These are phyloP conservation scores for Distichodus sexfasciatus DNA, from an alignment of 2,797 vertebrate genomes.

Conservation along the genomic window DNA sequence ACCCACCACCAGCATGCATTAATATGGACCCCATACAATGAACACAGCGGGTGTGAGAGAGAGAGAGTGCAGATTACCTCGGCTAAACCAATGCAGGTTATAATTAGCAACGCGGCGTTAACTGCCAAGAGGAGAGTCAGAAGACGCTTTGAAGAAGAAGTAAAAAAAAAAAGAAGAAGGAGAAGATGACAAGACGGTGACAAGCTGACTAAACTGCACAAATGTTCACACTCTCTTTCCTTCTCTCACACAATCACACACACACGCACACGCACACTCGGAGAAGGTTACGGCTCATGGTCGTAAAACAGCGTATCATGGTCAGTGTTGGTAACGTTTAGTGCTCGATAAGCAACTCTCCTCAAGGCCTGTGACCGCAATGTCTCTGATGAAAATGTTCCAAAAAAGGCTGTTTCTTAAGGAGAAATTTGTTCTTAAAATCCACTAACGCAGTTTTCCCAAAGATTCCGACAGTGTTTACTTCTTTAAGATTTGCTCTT, in stretches of 20 bases:
- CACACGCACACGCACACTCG: conserved; percentile 1
- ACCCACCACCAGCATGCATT: conserved; percentile 11
- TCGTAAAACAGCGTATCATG: conserved; percentile 42
- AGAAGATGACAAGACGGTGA: conserved; percentile 20
- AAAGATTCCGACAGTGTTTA: too few relatives aligned
- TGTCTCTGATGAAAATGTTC: neutral
- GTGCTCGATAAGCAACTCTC: conserved; percentile 32
- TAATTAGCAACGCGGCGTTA: conserved; percentile 27
- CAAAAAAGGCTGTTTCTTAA: too few relatives aligned
- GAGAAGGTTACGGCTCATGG: conserved; percentile 34
- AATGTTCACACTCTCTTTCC: conserved; percentile 21
- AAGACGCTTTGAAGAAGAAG: neutral
- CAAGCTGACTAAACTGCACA: conserved; percentile 29
- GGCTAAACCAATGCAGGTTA: conserved; percentile 21
- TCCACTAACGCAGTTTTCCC: too few relatives aligned
- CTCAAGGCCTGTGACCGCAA: conserved; percentile 23
- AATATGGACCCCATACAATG: conserved; percentile 7
- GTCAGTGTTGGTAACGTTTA: conserved; percentile 26
- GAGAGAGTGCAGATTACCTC: conserved; percentile 15
- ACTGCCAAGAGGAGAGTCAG: conserved; percentile 13
- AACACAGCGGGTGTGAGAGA: conserved; percentile 1
- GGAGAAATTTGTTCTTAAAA: too few relatives aligned
- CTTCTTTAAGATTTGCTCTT: too few relatives aligned
- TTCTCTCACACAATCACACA: conserved; percentile 2
- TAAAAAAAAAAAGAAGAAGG: neutral